A percentile compares a stretch with the other conserved stretches of the same genome.
These are phyloP conservation scores for Polymixis flavicincta DNA, from an alignment of 2,888 invertebrate genomes.

Conservation along the genomic window DNA sequence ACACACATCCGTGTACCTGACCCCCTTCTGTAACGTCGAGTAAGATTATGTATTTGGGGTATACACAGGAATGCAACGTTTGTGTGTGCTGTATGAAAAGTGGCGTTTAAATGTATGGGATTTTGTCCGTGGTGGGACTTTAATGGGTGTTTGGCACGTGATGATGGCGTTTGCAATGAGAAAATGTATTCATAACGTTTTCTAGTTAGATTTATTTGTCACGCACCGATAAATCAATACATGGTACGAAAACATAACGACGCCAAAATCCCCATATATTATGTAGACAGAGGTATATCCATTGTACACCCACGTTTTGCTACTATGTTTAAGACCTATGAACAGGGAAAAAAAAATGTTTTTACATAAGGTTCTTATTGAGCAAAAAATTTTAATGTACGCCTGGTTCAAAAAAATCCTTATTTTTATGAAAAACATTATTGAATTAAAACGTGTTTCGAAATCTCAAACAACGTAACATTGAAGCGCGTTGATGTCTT, in stretches of 20 bases:
- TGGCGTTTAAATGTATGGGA: conserved; percentile 26
- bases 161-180: not conserved
- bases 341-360: too few species aligned
- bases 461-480: too few species aligned
- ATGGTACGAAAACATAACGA: not conserved
- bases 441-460: too few species aligned
- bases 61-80: conserved; percentile 69
- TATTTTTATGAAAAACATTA: too few species aligned
- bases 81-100: conserved; percentile 48
- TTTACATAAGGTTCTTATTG: too few species aligned
- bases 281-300: too few species aligned
- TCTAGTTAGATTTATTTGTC: not conserved
- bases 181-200: not conserved
- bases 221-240: not conserved
- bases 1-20: conserved; percentile 61
- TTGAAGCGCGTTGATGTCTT: conserved; percentile 69
- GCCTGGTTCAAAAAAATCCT: too few species aligned
- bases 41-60: conserved; percentile 81
- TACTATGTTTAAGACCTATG: too few species aligned
- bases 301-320: too few species aligned
- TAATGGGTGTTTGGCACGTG: not conserved
- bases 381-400: too few species aligned
- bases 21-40: conserved; percentile 67
- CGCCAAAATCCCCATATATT: not conserved
- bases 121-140: conserved; percentile 6